Conservation (phyloP, 1,140 invertebrate species). For the Copidosoma floridanum region DNA sequence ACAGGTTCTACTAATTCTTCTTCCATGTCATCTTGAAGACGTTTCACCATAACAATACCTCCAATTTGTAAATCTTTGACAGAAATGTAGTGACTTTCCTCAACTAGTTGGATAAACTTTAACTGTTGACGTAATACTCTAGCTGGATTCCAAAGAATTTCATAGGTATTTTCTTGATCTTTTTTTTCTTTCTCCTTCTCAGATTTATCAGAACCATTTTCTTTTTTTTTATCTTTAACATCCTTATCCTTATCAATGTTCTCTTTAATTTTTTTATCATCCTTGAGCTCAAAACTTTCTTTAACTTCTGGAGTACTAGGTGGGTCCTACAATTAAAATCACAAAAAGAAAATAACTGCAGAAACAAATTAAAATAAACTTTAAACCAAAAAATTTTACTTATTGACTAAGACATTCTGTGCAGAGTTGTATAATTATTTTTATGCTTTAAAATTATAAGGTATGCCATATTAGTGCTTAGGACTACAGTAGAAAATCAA, state of each 20-base stretch:
- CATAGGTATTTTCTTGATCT: constrained; percentile 84
- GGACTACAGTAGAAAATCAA: too few relatives aligned
- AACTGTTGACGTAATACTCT: constrained; percentile 91
- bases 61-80: constrained; percentile 92
- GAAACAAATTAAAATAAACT: too few relatives aligned
- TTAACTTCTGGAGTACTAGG: background rate
- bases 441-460: too few relatives aligned
- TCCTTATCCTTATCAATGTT: constrained; percentile 60
- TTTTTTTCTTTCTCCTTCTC: constrained; percentile 68
- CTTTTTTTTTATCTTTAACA: constrained; percentile 58
- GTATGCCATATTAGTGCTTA: too few relatives aligned
- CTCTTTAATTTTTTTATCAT: constrained; percentile 56
- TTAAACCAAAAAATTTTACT: too few relatives aligned
- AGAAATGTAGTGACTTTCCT: constrained; percentile 77
- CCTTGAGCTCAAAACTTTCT: constrained; percentile 27
- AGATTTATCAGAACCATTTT: constrained; percentile 49
- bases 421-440: too few relatives aligned
- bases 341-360: too few relatives aligned
- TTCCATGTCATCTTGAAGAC: constrained; percentile 66
- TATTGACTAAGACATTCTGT: too few relatives aligned
- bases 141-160: constrained; percentile 92
- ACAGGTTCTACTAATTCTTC: constrained; percentile 94
- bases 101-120: constrained; percentile 80
- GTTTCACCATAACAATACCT: constrained; percentile 93
- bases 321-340: constrained; percentile 1